phyloP scores from a whole-genome alignment of 2,113 vertebrate genomes.

The Eulemur rufifrons region DNA sequence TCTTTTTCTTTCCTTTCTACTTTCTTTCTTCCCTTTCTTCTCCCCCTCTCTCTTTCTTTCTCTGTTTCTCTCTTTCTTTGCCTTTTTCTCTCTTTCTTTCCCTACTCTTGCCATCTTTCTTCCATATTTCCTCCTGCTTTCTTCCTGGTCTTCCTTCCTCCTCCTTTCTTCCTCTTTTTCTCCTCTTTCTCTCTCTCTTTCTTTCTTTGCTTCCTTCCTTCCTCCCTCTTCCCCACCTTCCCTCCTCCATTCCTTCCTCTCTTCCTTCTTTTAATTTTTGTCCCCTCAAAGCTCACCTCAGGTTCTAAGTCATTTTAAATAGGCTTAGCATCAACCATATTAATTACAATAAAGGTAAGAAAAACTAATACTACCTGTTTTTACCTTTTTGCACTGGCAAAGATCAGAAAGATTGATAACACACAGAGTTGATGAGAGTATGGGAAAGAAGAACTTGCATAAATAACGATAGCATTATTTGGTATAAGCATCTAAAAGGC shows the following conservation, averaged over 20 bases:
- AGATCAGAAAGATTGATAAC: neutral
- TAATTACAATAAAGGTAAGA: neutral
- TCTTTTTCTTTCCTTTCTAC: neutral
- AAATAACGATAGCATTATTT: neutral
- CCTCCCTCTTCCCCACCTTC: fast-evolving
- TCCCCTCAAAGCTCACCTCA: neutral
- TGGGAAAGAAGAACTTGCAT: fast-evolving
- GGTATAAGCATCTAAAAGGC: neutral
- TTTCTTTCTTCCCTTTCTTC: neutral
- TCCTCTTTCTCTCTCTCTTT: fast-evolving
- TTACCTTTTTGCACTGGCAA: neutral
- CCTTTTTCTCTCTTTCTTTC: too few relatives aligned
- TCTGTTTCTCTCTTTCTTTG: neutral
- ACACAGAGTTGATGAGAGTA: neutral
- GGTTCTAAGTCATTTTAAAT: neutral
- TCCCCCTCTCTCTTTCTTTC: too few relatives aligned
- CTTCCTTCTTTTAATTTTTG: neutral
- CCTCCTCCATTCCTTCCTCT: neutral
- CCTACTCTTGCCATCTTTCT: too few relatives aligned
- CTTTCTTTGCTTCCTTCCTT: too few relatives aligned
- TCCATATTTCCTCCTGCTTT: too few relatives aligned
- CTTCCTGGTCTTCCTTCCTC: fast-evolving
- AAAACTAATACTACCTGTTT: neutral
- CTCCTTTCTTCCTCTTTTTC: too few relatives aligned
- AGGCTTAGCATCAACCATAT: neutral